These are phyloP conservation scores for Sylvietta virens DNA, from an alignment of 2,113 vertebrate species.

Conservation along the genomic window DNA sequence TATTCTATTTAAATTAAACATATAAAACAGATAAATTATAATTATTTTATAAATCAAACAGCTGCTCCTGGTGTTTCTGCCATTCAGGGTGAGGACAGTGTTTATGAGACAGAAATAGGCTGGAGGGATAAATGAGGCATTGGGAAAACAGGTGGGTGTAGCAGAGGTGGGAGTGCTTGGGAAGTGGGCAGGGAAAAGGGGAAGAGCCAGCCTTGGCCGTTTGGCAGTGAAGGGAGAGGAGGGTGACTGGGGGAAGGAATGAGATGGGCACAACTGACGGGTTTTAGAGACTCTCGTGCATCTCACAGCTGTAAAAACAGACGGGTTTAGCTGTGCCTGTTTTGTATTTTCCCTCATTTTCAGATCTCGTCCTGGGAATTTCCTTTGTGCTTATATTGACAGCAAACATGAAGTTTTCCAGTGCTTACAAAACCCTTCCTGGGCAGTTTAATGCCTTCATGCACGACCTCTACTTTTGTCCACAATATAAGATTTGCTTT, in stretches of 20 bases:
- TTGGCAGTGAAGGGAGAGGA: neutral
- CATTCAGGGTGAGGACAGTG: neutral
- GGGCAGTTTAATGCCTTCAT: neutral
- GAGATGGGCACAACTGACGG: neutral
- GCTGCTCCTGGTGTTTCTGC: neutral
- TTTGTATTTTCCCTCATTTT: neutral
- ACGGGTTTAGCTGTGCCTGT: neutral
- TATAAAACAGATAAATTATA: neutral
- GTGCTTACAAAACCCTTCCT: neutral
- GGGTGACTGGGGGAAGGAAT: neutral
- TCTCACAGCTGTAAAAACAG: neutral
- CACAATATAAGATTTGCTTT: neutral
- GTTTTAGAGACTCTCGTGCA: neutral
- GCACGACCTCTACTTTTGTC: accelerated
- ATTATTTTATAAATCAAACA: neutral
- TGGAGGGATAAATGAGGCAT: neutral
- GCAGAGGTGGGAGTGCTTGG: neutral
- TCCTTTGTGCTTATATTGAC: neutral
- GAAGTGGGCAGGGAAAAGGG: neutral
- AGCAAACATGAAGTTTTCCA: neutral
- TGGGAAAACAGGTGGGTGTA: neutral
- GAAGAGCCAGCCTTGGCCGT: neutral
- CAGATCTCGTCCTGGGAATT: neutral
- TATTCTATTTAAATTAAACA: too few species aligned
- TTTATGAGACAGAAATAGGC: neutral